These are phyloP conservation scores for Sylvilagus floridanus DNA, from an alignment of 2,797 vertebrate species.

Conservation along the genomic window DNA sequence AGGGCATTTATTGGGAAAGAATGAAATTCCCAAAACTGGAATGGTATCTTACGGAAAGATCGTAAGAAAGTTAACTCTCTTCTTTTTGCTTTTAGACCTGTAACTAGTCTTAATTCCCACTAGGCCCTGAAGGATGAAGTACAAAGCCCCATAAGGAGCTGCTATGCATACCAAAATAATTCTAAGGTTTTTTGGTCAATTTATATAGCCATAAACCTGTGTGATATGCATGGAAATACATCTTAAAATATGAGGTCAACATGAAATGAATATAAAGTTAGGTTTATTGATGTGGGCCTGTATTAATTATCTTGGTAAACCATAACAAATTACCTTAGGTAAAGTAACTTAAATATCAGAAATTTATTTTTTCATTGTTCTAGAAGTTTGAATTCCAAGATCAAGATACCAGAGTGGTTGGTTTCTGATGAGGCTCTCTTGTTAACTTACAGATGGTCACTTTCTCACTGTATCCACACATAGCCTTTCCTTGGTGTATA, in stretches of 20 bases:
- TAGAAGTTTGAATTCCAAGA: background rate
- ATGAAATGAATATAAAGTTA: conserved; percentile 24
- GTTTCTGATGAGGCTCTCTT: background rate
- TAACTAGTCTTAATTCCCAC: background rate
- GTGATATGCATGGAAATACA: background rate
- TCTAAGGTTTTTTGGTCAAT: background rate
- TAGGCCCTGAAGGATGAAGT: background rate
- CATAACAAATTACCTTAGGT: background rate
- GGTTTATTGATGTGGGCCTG: background rate
- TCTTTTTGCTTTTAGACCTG: background rate
- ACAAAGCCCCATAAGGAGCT: background rate
- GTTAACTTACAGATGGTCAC: background rate
- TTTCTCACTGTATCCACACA: background rate
- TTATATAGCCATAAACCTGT: background rate
- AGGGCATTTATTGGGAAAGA: background rate
- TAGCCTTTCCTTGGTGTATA: background rate
- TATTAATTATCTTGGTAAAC: background rate
- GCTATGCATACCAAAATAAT: background rate
- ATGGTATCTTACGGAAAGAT: background rate
- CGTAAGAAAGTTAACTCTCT: background rate
- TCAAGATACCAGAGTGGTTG: background rate
- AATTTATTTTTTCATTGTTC: conserved; percentile 23
- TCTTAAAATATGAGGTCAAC: background rate
- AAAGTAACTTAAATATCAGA: background rate
- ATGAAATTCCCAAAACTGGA: background rate